Percentiles rank a stretch among this genome's conserved stretches.
These are phyloP conservation scores for Periophthalmus modestus DNA, from an alignment of 2,113 vertebrate species.

Conservation along the genomic window DNA sequence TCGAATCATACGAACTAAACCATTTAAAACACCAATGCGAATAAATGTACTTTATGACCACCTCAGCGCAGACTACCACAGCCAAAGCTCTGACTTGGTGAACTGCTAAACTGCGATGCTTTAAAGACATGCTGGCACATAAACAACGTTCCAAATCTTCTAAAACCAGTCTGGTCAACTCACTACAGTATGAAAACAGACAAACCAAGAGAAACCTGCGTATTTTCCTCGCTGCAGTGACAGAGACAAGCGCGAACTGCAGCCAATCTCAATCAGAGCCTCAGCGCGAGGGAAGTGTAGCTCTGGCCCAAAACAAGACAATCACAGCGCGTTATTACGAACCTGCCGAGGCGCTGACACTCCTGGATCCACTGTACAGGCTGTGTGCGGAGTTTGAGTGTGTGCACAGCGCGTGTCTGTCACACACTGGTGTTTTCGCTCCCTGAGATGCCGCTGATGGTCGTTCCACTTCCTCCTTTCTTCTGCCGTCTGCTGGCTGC, in stretches of 20 bases:
- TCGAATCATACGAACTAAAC: conserved; percentile 24
- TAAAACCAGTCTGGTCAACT: conserved; percentile 41
- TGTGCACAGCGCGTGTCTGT: conserved; percentile 31
- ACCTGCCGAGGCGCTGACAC: conserved; percentile 70
- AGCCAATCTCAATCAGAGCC: conserved; percentile 19
- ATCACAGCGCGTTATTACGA: conserved; percentile 40
- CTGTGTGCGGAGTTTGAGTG: conserved; percentile 66
- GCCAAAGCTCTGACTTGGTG: neutral
- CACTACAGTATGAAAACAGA: neutral
- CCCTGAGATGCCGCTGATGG: conserved; percentile 71
- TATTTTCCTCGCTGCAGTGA: conserved; percentile 13
- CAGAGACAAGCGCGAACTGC: conserved; percentile 12
- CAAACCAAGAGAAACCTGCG: conserved; percentile 6
- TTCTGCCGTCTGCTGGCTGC: conserved; percentile 73
- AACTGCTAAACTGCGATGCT: conserved; percentile 14
- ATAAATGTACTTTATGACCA: conserved; percentile 8
- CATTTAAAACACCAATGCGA: neutral
- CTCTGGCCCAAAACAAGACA: neutral
- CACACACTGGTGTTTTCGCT: conserved; percentile 42
- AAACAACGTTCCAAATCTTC: conserved; percentile 31
- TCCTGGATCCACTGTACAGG: conserved; percentile 52
- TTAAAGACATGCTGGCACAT: conserved; percentile 23
- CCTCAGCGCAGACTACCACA: conserved; percentile 16
- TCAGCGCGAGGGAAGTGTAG: conserved; percentile 17
- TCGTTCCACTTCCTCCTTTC: conserved; percentile 78